A percentile compares a stretch with the other conserved stretches of the same genome.
phyloP scores from a whole-genome alignment of 2,797 vertebrate species.

The Spinus pinus region DNA sequence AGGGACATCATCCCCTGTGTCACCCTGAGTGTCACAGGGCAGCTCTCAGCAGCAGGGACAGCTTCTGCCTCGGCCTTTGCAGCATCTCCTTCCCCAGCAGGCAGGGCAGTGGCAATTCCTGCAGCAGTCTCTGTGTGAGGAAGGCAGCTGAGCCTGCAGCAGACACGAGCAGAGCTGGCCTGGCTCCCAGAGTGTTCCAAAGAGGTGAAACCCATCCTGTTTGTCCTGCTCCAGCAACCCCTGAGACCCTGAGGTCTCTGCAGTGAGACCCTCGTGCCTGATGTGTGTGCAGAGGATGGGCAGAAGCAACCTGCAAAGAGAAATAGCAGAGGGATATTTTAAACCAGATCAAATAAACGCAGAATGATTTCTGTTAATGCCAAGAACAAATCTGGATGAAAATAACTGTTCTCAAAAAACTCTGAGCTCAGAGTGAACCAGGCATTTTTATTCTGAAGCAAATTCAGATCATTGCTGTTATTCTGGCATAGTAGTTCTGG shows the following conservation, averaged over 20 bases:
- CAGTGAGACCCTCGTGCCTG: neutral
- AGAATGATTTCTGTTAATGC: neutral
- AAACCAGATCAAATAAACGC: neutral
- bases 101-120: neutral
- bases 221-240: neutral
- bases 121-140: neutral
- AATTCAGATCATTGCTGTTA: neutral
- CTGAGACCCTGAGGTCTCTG: neutral
- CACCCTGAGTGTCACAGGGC: neutral
- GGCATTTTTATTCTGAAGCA: neutral
- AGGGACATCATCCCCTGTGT: neutral
- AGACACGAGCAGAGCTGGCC: neutral
- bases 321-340: neutral
- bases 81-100: neutral
- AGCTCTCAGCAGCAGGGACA: neutral
- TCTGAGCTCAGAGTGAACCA: neutral
- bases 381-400: neutral
- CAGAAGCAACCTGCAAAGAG: neutral
- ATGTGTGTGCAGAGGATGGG: neutral
- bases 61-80: neutral
- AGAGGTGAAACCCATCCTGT: neutral
- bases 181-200: neutral
- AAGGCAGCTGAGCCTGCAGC: neutral
- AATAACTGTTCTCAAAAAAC: neutral
- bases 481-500: neutral